These are phyloP conservation scores for Lingula anatina DNA, from an alignment of 2,888 invertebrate genomes.

Conservation along the genomic window DNA sequence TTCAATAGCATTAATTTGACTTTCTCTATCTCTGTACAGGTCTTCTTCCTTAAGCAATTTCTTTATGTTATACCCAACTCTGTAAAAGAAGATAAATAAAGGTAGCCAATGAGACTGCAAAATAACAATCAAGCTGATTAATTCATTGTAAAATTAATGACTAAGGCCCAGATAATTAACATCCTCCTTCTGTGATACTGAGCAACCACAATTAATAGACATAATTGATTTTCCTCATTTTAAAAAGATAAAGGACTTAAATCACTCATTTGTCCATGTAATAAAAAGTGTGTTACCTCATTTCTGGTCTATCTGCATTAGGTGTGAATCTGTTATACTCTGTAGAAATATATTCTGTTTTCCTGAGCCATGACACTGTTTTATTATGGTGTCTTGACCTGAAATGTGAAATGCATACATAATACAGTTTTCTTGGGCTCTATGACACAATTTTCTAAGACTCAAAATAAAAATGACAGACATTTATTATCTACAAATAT, in stretches of 20 bases:
- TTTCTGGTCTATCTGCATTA: constrained; percentile 95
- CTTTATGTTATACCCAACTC: constrained; percentile 94
- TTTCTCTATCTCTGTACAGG: constrained; percentile 91
- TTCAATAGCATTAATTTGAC: constrained; percentile 95
- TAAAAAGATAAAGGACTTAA: no score
- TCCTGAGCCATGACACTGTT: constrained; percentile 95
- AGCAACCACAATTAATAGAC: no score
- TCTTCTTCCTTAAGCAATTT: constrained; percentile 84
- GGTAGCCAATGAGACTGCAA: background rate
- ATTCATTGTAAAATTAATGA: constrained; percentile 1
- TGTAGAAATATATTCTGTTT: constrained; percentile 98
- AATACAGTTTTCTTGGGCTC: no score
- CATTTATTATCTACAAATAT: background rate
- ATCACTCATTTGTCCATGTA: no score
- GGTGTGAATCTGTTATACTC: constrained; percentile 93
- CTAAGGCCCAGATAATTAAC: no score
- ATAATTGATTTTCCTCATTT: no score
- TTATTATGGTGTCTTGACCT: constrained; percentile 90
- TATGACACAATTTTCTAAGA: no score
- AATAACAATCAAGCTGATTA: constrained; percentile 1
- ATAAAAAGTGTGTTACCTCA: no score
- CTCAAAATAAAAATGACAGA: background rate
- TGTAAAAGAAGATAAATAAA: constrained; percentile 16
- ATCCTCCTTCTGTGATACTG: no score
- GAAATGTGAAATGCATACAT: constrained; percentile 13